Evolutionary conservation across 2,797 vertebrate species (phyloP), one percentile per base, ranked within the genome.

Genomic region (Lagodon rhomboides): DNA sequence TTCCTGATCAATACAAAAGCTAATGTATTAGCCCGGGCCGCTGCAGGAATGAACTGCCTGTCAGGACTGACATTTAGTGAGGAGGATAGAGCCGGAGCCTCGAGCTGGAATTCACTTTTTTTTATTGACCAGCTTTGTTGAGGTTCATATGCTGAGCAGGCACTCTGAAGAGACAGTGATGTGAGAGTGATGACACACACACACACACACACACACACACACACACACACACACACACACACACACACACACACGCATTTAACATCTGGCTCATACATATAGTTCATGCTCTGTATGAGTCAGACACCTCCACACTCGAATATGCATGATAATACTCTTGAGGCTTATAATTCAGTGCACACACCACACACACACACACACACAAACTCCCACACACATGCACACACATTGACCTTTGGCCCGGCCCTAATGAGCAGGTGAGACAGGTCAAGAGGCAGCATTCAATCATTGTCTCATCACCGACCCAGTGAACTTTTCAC

Each of bases 1-100:
- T 81, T 67, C 49, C 43, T 23, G 73, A 87, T 93, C 88, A 68
- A 91, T 92, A 74, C 18, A 1, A 54, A 18, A 76, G 68, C 65
- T 86, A 68, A 87, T 90, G 75, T 79, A 69, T 90, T 75, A 64
- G 56, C 60, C 38, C 12, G 10, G 34, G 53, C 68, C 41, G 55
- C 62, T 60, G 44, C 60, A 27, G 58, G 55, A 72, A 77, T 74
- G 68, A 76, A 68, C 53, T 23, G 25, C 23, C 46, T 68, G 65
- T 77, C 79, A 63, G 46, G 11, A 25, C 13, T 81, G 84, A 84
- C 83, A 49, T 86, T 90, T 80, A 87, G 68, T 55, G 62, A 60
- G 3, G 64, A 80, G 56, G 65, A 60, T 34, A 10, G 69, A 78
- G 59, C 59, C 25, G 0, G 12, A n/a, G 73, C 60, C 62, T 38